Conservation (phyloP, 2,888 invertebrate genomes). For the Lepidochrysops patricia region DNA sequence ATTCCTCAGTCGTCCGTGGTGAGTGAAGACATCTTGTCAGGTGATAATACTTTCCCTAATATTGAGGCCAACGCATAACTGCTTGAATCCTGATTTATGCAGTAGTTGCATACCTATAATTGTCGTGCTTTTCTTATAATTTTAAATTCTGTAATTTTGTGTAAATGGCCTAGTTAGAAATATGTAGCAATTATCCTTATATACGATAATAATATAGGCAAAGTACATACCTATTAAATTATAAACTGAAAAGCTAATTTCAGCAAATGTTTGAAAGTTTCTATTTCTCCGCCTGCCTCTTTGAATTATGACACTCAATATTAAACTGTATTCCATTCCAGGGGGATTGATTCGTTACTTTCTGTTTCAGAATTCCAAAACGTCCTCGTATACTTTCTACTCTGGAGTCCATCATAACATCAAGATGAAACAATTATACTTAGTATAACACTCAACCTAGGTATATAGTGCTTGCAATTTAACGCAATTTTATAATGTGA, state of each 20-base stretch:
- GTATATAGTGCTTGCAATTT: too few relatives aligned
- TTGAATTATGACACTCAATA: too few relatives aligned
- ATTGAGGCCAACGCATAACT: slow-evolving; percentile 62
- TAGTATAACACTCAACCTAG: too few relatives aligned
- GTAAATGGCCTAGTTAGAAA: slow-evolving; percentile 12
- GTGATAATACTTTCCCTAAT: slow-evolving; percentile 67
- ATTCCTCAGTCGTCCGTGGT: slow-evolving; percentile 67
- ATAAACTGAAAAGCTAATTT: too few relatives aligned
- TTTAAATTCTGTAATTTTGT: background rate
- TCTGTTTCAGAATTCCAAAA: slow-evolving; percentile 67
- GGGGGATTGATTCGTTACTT: slow-evolving; percentile 19
- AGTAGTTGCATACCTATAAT: slow-evolving; percentile 33
- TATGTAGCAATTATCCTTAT: too few relatives aligned
- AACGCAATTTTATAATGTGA: too few relatives aligned
- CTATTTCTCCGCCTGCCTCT: too few relatives aligned
- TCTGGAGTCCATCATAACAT: slow-evolving; percentile 48
- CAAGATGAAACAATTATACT: background rate
- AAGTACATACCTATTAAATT: too few relatives aligned
- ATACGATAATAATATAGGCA: background rate
- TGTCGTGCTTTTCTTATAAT: slow-evolving; percentile 14
- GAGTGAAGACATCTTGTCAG: slow-evolving; percentile 74
- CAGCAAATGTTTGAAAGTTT: too few relatives aligned
- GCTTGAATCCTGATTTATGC: slow-evolving; percentile 36
- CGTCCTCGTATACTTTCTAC: slow-evolving; percentile 59
- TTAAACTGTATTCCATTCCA: too few relatives aligned